Evolutionary conservation across 2,888 invertebrate species (phyloP), one percentile per base, ranked within the genome.

Genomic region (Drosophila prolongata): DNA sequence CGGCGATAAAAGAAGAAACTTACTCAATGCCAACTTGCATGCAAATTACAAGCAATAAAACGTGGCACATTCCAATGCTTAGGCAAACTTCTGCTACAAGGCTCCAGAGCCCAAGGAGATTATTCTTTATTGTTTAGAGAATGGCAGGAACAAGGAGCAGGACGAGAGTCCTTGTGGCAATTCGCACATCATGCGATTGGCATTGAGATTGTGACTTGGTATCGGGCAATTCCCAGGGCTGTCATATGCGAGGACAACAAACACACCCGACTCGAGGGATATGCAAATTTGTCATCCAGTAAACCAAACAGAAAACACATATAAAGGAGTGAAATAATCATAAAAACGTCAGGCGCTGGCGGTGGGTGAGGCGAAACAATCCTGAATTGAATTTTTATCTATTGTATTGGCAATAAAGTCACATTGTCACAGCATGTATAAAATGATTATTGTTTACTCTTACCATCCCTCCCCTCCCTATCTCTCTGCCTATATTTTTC

Each of bases 361-460:
- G 10, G 14, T 10, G 8, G 27, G 16, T 27, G 11, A 14, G 34
- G 50, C 46, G 64, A 68, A 65, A 76, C 75, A 87, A 90, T 82
- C 82, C 89, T 90, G 91, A 91, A 91, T 91, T 91, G 92, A 91
- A 91, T 91, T 91, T 91, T 91, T 91, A 91, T 91, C 82, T 81
- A 84, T 82, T 87, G 68, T 84, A 80, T 80, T 46, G 80, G 80
- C 83, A 83, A 88, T 89, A 89, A 90, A 89, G 87, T 80, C 78
- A 83, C 83, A 88, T 89, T 90, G 87, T 86, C 83, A 83, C 55
- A 55, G 64, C 44, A n/a, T 53, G 64, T 55, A 70, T 77, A 71
- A 80, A 84, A 84, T 78, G 67, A 84, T 80, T 74, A 77, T 76
- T 86, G 77, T 77, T 80, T 80, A 78, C 69, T 70, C 57, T 58